Conservation (phyloP, 2,888 invertebrate genomes). For the Ganaspis brasiliensis region DNA sequence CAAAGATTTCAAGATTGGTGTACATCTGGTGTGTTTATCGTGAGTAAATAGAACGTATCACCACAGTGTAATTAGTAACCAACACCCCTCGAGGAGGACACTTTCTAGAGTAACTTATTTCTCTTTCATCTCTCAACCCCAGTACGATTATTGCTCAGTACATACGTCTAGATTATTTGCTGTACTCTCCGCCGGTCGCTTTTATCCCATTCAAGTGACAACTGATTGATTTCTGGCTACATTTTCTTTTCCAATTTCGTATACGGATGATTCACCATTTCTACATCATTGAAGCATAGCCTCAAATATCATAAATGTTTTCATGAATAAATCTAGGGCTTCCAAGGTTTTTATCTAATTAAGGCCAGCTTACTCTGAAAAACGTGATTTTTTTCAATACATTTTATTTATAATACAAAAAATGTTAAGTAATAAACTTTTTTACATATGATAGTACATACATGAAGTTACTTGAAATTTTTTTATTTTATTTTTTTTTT, state of each 20-base stretch:
- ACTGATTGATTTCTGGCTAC: slow-evolving; percentile 29
- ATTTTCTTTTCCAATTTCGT: slow-evolving; percentile 18
- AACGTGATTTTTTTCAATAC: too few species aligned
- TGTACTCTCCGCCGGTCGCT: background rate
- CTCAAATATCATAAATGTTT: too few species aligned
- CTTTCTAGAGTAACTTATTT: background rate
- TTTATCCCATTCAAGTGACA: slow-evolving; percentile 32
- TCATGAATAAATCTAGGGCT: too few species aligned
- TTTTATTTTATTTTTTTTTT: too few species aligned
- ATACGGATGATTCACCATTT: slow-evolving; percentile 26
- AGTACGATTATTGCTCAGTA: slow-evolving; percentile 4
- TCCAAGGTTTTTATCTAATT: too few species aligned
- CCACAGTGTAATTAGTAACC: slow-evolving; percentile 75
- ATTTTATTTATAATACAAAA: too few species aligned
- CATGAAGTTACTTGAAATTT: too few species aligned
- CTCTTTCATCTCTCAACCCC: slow-evolving; percentile 26
- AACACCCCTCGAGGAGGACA: slow-evolving; percentile 65
- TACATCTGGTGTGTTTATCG: slow-evolving; percentile 70
- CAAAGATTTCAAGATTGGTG: slow-evolving; percentile 56
- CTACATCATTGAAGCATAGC: background rate
- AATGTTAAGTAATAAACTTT: too few species aligned
- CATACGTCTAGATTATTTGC: slow-evolving; percentile 23
- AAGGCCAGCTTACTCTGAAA: too few species aligned
- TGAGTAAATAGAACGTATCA: slow-evolving; percentile 76
- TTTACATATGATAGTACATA: too few species aligned